Conservation (phyloP, 2,888 invertebrate species). For the Trisateles emortualis region DNA sequence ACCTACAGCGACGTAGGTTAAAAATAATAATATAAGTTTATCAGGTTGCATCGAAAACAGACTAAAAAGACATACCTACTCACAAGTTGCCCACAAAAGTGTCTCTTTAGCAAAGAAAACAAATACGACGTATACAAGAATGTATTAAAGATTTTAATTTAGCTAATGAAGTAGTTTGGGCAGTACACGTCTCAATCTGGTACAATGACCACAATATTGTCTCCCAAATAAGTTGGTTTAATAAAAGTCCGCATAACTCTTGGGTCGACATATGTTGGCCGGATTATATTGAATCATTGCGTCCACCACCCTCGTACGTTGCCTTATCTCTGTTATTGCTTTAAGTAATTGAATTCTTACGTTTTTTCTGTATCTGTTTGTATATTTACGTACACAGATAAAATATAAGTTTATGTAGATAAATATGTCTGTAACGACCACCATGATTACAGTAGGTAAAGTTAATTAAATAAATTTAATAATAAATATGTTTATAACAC, state of each 20-base stretch:
- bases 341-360: slow-evolving; percentile 51
- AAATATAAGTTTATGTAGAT: neutral
- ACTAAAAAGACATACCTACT: slow-evolving; percentile 6
- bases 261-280: slow-evolving; percentile 71
- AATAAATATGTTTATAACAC: too few relatives aligned
- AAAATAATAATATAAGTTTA: slow-evolving; percentile 4
- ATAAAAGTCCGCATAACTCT: slow-evolving; percentile 73
- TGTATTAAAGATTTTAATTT: slow-evolving; percentile 19
- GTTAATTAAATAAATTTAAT: too few relatives aligned
- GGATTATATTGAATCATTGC: slow-evolving; percentile 80
- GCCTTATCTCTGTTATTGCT: slow-evolving; percentile 54
- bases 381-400: slow-evolving; percentile 5
- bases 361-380: slow-evolving; percentile 23
- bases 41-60: slow-evolving; percentile 15
- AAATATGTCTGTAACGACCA: neutral
- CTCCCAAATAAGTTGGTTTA: slow-evolving; percentile 72
- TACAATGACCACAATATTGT: slow-evolving; percentile 54
- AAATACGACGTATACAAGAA: slow-evolving; percentile 17
- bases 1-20: slow-evolving; percentile 24
- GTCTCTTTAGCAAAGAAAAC: slow-evolving; percentile 19
- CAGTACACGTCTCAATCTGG: slow-evolving; percentile 45
- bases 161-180: slow-evolving; percentile 39
- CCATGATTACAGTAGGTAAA: too few relatives aligned
- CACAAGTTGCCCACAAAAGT: slow-evolving; percentile 12
- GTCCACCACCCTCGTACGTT: slow-evolving; percentile 56